These are phyloP conservation scores for Thera britannica DNA, from an alignment of 2,888 invertebrate genomes.

Conservation along the genomic window DNA sequence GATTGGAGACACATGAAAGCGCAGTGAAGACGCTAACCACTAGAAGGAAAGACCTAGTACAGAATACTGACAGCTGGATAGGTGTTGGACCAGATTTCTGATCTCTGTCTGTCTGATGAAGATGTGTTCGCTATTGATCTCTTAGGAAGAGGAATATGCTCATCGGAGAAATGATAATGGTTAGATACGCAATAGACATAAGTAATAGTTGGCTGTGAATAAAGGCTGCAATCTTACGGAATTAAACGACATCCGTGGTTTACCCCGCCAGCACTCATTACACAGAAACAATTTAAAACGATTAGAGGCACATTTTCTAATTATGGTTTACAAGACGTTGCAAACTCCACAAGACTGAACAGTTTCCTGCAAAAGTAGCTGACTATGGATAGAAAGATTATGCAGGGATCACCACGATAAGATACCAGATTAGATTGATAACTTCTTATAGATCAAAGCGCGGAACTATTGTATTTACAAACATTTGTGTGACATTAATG, in stretches of 20 bases:
- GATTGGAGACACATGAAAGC: no score
- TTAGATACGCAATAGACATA: not conserved
- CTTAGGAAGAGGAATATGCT: no score
- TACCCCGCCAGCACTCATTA: not conserved
- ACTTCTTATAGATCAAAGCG: not conserved
- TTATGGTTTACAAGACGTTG: not conserved
- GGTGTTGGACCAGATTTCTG: no score
- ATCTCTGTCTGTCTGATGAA: no score
- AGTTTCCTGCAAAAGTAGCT: not conserved
- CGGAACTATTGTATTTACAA: not conserved
- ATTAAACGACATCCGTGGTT: not conserved
- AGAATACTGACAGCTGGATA: no score
- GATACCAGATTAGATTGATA: not conserved
- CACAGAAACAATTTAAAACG: conserved; percentile 17
- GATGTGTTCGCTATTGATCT: no score
- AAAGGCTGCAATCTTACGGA: conserved; percentile 11
- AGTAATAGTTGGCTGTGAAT: conserved; percentile 2
- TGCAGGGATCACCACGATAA: not conserved
- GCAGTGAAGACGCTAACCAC: no score
- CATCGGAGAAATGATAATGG: no score
- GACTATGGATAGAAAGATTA: not conserved
- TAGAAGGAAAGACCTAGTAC: no score
- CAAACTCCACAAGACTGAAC: not conserved
- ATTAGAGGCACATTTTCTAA: conserved; percentile 20
- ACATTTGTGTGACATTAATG: not conserved